Conservation (phyloP, 30 jellyfish, hydroid and myxozoan genomes). For the Turritopsis dohrnii region DNA sequence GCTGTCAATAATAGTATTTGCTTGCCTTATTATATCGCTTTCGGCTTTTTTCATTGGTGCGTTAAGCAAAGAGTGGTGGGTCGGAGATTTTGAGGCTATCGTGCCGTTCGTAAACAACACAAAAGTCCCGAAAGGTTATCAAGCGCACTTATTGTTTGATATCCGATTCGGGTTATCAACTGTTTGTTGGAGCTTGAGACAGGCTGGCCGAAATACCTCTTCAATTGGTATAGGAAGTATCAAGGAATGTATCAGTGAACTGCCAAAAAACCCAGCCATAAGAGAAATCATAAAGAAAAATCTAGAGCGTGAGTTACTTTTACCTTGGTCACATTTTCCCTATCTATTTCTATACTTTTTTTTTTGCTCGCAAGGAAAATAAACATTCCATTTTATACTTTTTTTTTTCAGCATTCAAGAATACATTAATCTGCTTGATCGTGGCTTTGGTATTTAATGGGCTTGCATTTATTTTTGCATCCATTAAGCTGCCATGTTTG, state of each 20-base stretch:
- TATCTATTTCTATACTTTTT: neutral
- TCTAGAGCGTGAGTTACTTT: neutral
- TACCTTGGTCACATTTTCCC: neutral
- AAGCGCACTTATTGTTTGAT: neutral
- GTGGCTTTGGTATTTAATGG: slow-evolving; percentile 22
- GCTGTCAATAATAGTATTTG: neutral
- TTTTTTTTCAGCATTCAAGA: slow-evolving; percentile 25
- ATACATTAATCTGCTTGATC: slow-evolving; percentile 17
- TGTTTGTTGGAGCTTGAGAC: neutral
- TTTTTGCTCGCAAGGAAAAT: too few relatives aligned
- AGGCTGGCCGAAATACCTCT: neutral
- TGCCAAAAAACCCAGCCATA: neutral
- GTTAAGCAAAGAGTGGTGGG: neutral
- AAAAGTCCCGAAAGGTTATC: neutral
- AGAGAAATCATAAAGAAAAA: slow-evolving; percentile 1
- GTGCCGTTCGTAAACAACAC: neutral
- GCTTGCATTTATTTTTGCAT: slow-evolving; percentile 18
- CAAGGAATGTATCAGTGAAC: neutral
- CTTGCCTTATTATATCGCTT: neutral
- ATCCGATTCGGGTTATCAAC: neutral
- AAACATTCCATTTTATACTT: neutral
- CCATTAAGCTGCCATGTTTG: slow-evolving; percentile 14
- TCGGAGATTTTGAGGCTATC: slow-evolving; percentile 10
- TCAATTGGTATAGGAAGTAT: neutral
- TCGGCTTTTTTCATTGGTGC: neutral